Conservation (phyloP, 2,797 vertebrate genomes). For the Enteromius unitaeniatus region DNA sequence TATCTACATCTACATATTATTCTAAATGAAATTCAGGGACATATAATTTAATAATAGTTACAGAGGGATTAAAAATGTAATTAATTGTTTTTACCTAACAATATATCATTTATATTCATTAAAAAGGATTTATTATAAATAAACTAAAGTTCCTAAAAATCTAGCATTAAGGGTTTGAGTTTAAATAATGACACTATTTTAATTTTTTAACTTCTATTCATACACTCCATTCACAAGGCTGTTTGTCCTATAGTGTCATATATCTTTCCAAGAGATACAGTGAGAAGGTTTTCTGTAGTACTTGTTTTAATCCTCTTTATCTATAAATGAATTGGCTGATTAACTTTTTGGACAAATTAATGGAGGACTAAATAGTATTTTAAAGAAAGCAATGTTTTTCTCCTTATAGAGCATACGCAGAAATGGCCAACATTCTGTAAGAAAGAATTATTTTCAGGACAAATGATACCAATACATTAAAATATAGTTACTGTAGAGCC, state of each 20-base stretch:
- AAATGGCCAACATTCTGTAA: constrained; percentile 20
- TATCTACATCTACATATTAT: background rate
- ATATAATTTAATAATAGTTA: background rate
- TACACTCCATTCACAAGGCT: background rate
- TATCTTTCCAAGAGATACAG: constrained; percentile 16
- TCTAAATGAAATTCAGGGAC: background rate
- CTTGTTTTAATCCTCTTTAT: background rate
- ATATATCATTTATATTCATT: background rate
- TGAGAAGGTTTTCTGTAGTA: background rate
- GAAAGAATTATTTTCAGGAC: background rate
- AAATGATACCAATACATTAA: constrained; percentile 6
- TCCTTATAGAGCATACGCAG: background rate
- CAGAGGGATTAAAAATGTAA: background rate
- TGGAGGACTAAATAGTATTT: constrained; percentile 4
- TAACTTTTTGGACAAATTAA: background rate
- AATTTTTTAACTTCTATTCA: background rate
- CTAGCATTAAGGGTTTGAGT: background rate
- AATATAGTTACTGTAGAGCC: constrained; percentile 9
- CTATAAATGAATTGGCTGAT: background rate
- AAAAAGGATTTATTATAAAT: background rate
- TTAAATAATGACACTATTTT: background rate
- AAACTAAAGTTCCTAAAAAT: background rate
- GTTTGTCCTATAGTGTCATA: background rate
- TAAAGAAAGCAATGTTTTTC: background rate
- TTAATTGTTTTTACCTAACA: background rate